Percentiles rank a stretch among this genome's conserved stretches.
Evolutionary conservation across 2,888 invertebrate genomes (phyloP).

Genomic region (Erannis defoliaria): DNA sequence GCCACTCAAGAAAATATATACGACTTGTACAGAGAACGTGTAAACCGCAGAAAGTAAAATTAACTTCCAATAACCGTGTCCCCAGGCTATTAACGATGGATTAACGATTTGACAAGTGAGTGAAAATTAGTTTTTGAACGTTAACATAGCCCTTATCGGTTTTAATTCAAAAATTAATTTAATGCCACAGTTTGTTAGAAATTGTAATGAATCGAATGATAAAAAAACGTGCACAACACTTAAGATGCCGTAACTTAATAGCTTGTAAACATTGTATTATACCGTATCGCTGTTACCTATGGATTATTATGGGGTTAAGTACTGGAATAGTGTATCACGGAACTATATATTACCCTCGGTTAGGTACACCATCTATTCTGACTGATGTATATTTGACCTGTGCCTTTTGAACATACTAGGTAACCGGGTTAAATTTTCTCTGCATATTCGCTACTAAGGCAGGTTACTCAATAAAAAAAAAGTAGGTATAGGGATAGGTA

Average conservation of each 20-base stretch:
- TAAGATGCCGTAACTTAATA: not conserved
- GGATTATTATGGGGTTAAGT: no score
- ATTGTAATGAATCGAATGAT: conserved; percentile 9
- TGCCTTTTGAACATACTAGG: no score
- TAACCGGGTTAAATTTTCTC: no score
- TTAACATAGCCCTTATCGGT: conserved; percentile 61
- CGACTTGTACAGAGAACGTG: conserved; percentile 38
- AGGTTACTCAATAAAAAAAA: no score
- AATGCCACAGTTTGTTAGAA: conserved; percentile 42
- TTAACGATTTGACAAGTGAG: conserved; percentile 81
- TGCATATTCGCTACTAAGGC: no score
- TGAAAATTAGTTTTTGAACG: conserved; percentile 76
- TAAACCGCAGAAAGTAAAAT: conserved; percentile 55
- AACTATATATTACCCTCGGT: no score
- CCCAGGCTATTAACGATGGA: conserved; percentile 66
- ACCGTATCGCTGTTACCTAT: no score
- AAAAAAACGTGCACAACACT: not conserved
- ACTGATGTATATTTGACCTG: no score
- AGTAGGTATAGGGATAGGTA: no score
- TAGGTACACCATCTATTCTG: no score
- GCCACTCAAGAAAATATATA: conserved; percentile 6
- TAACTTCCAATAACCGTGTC: conserved; percentile 76
- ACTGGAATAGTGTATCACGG: no score
- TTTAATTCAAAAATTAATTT: conserved; percentile 61
- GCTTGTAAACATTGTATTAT: not conserved